Conservation (phyloP, 2,113 vertebrate species). For the Catagonus wagneri region DNA sequence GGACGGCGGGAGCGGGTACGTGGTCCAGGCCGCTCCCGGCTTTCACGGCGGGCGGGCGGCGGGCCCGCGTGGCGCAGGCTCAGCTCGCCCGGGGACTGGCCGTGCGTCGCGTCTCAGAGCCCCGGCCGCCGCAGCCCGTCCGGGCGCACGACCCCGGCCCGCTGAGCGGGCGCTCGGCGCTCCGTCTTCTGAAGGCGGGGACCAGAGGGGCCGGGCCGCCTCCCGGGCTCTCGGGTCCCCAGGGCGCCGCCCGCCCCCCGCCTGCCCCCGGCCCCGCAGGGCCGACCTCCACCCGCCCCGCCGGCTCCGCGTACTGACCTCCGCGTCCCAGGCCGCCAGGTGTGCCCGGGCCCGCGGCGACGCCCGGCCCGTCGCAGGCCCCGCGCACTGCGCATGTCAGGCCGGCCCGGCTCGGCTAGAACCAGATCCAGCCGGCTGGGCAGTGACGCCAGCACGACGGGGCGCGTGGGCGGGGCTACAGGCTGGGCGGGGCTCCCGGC, state of each 20-base stretch:
- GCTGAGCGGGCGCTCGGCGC: too few species aligned
- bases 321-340: background rate
- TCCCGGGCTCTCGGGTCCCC: background rate
- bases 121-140: too few species aligned
- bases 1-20: background rate
- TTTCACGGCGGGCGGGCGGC: background rate
- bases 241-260: too few species aligned
- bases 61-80: background rate
- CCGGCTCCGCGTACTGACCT: slow-evolving; percentile 51
- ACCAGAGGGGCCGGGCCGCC: background rate
- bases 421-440: slow-evolving; percentile 69
- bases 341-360: background rate
- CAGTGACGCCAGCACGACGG: background rate
- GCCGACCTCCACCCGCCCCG: fast-evolving
- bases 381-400: slow-evolving; percentile 54
- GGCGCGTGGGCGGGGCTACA: background rate
- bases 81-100: too few species aligned
- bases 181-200: background rate
- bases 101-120: too few species aligned
- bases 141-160: too few species aligned
- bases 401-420: background rate
- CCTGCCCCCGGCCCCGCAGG: background rate
- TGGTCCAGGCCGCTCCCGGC: background rate
- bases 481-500: background rate
- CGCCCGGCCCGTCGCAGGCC: background rate